These are phyloP conservation scores for Phrynocephalus guinanensis DNA, from an alignment of 2,797 vertebrate genomes.

Conservation along the genomic window DNA sequence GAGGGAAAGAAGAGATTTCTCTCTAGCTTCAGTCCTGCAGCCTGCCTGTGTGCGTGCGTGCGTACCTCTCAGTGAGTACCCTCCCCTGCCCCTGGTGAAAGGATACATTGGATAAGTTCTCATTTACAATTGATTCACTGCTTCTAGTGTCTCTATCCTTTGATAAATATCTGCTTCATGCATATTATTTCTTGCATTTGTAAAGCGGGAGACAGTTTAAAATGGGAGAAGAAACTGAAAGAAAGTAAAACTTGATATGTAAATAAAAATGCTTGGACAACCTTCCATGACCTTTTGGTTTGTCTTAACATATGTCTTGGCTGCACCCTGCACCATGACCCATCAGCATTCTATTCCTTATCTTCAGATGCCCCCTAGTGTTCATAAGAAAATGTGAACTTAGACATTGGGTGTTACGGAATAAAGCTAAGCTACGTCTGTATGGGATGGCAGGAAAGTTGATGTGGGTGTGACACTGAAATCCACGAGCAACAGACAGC, in stretches of 20 bases:
- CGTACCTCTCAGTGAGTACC: too few relatives aligned
- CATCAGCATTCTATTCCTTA: background rate
- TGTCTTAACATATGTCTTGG: background rate
- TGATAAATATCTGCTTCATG: background rate
- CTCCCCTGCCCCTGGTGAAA: too few relatives aligned
- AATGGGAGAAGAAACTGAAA: background rate
- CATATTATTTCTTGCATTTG: background rate
- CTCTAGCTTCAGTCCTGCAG: too few relatives aligned
- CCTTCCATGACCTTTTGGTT: too few relatives aligned
- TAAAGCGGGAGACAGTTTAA: background rate
- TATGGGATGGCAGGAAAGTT: background rate
- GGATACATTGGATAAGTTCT: too few relatives aligned
- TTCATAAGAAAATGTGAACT: background rate
- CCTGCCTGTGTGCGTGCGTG: too few relatives aligned
- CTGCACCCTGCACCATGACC: background rate
- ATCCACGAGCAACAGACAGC: background rate
- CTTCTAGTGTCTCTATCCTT: background rate
- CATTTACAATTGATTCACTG: background rate
- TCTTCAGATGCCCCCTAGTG: conserved; percentile 11
- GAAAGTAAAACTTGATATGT: background rate
- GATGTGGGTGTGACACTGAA: background rate
- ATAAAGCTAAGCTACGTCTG: background rate
- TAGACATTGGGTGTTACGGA: background rate
- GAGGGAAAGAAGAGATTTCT: too few relatives aligned
- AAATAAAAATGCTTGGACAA: background rate